A percentile compares a stretch with the other conserved stretches of the same genome.
Evolutionary conservation across 2,113 vertebrate genomes (phyloP).

Genomic region (Acrocephalus kingi): DNA sequence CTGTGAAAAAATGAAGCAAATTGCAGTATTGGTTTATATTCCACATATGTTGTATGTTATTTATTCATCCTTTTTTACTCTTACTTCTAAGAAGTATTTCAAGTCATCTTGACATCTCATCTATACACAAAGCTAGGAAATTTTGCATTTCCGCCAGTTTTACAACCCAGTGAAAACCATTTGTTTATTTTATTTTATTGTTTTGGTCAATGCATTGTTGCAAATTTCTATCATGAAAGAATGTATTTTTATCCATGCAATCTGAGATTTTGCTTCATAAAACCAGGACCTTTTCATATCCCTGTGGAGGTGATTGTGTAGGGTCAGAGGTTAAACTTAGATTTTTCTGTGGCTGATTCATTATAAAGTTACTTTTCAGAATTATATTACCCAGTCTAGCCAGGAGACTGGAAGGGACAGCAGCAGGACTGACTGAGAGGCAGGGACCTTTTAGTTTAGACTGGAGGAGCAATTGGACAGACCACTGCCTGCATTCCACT

Average conservation of each 20-base stretch:
- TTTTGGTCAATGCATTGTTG: not conserved
- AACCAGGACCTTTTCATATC: not conserved
- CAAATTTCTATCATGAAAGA: conserved; percentile 1
- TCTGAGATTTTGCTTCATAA: not conserved
- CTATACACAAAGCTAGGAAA: conserved; percentile 26
- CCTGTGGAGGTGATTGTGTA: not conserved
- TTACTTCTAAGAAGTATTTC: conserved; percentile 43
- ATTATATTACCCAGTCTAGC: not conserved
- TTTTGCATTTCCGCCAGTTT: conserved; percentile 47
- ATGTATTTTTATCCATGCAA: conserved; percentile 8
- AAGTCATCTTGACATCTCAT: conserved; percentile 55
- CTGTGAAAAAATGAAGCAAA: conserved; percentile 18
- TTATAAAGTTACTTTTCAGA: not conserved
- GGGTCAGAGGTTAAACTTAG: not conserved
- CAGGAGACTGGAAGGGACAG: not conserved
- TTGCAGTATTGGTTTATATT: conserved; percentile 15
- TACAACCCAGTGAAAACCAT: conserved; percentile 12
- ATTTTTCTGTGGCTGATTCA: not conserved
- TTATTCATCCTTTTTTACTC: conserved; percentile 38
- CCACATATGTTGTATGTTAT: conserved; percentile 33
- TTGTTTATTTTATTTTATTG: not conserved
- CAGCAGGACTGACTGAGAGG: not conserved
- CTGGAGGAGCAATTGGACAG: not conserved
- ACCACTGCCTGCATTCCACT: not conserved
- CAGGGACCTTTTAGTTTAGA: not conserved